Base-by-base conservation (phyloP, 2,797 vertebrate species). In the Hirundo rustica region DNA sequence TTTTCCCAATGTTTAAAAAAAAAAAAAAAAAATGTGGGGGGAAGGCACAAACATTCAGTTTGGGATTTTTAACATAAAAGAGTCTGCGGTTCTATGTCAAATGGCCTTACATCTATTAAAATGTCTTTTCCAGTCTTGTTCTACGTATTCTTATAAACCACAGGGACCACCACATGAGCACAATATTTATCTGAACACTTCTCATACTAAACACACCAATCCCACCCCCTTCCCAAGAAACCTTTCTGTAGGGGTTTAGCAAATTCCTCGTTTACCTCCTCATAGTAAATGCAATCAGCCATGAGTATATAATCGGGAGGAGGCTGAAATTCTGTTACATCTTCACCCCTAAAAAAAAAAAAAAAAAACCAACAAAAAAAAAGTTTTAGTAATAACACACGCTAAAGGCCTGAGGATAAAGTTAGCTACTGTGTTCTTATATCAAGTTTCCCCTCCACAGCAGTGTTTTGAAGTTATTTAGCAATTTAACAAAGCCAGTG, bases 281-380 rank as follows among this genome's bases (percentile, higher is more conserved):
- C 99, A 51, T 99, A 99, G 97, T 99, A 99, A 96, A 99, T 99
- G 96, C 99, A 99, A 88, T 99, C 99, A 22, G 99, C 99, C 99
- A 99, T 98, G 23, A 99, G 97, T 72, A 99, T 97, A 85, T 98
- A 99, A 97, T 99, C 98, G 2, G 99, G 99, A 7, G 97, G 94
- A 91, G 98, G 98, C 76, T 98, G 92, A 85, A 99, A 98, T 29
- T 98, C 98, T 19, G 98, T 96, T 54, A 98, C 97, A 93, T 99
- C 98, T 96, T 98, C 98, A 57, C 99, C 99, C 99, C 99, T 99
- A 66, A 36, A 96, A 95, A 94, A 19, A 89, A 47, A 8, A 47
- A 65, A 51, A 11, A 51, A 72, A 76, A n/a, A n/a, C n/a, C n/a
- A n/a, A n/a, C n/a, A 11, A 87, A n/a, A 42, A 54, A 19, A 5